phyloP scores from a whole-genome alignment of 1,140 invertebrate species.

The Conus betulinus region DNA sequence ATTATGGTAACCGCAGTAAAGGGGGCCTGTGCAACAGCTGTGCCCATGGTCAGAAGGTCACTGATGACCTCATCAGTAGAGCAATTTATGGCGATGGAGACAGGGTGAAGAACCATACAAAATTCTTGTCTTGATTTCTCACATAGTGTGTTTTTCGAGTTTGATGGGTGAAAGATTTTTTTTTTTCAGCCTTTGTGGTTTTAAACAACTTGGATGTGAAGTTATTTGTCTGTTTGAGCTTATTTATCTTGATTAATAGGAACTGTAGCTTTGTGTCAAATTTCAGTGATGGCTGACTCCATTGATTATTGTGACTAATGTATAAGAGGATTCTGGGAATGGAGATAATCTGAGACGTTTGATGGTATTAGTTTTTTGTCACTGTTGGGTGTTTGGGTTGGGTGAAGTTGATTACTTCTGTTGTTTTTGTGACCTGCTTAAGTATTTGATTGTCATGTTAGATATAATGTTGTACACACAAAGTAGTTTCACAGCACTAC shows the following conservation, averaged over 20 bases:
- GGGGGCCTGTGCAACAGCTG: conserved; percentile 49
- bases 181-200: background rate
- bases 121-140: background rate
- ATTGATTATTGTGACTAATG: too few relatives aligned
- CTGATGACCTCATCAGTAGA: background rate
- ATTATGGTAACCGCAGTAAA: conserved; percentile 43
- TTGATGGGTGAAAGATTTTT: background rate
- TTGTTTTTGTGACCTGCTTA: background rate
- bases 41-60: background rate
- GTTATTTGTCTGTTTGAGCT: too few relatives aligned
- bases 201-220: too few relatives aligned
- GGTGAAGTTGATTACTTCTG: background rate
- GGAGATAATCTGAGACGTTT: too few relatives aligned
- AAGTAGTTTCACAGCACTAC: too few relatives aligned
- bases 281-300: too few relatives aligned
- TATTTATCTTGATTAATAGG: too few relatives aligned
- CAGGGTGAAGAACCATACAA: background rate
- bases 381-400: background rate
- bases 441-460: too few relatives aligned
- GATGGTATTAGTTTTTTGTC: background rate
- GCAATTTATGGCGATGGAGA: background rate
- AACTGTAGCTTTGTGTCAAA: too few relatives aligned
- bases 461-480: too few relatives aligned
- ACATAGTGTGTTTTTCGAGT: background rate
- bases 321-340: too few relatives aligned